Evolutionary conservation across 2,113 vertebrate genomes (phyloP).

Genomic region (Hoplias malabaricus): DNA sequence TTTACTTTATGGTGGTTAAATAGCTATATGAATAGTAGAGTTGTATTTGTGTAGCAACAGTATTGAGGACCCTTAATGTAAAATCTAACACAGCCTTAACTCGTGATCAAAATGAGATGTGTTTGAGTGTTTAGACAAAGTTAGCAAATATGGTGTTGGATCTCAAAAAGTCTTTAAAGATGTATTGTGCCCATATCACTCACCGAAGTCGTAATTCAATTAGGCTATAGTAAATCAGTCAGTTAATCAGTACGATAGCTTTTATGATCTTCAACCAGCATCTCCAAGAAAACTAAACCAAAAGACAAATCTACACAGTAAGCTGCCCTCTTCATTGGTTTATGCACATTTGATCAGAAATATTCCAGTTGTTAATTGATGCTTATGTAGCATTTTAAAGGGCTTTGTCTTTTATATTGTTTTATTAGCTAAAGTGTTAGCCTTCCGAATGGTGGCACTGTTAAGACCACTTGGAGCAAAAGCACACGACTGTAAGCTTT

Average conservation of each 20-base stretch:
- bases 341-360: slow-evolving; percentile 39
- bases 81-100: slow-evolving; percentile 45
- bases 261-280: background rate
- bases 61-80: slow-evolving; percentile 43
- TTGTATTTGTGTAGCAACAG: slow-evolving; percentile 52
- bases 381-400: slow-evolving; percentile 52
- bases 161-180: background rate
- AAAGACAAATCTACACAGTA: background rate
- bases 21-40: slow-evolving; percentile 46
- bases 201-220: background rate
- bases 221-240: background rate
- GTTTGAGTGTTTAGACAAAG: slow-evolving; percentile 19
- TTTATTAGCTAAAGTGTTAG: slow-evolving; percentile 38
- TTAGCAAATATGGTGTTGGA: slow-evolving; percentile 15
- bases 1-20: slow-evolving; percentile 48
- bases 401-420: slow-evolving; percentile 47
- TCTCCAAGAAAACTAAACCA: background rate
- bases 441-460: slow-evolving; percentile 32
- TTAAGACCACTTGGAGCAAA: slow-evolving; percentile 46
- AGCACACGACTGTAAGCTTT: slow-evolving; percentile 55
- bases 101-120: slow-evolving; percentile 29
- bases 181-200: background rate
- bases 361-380: slow-evolving; percentile 29
- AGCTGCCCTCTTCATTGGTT: background rate
- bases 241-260: background rate